Percentiles rank a stretch among this genome's conserved stretches.
Conservation (phyloP, 2,113 vertebrate genomes). For the Pelecanoides urinatrix region DNA sequence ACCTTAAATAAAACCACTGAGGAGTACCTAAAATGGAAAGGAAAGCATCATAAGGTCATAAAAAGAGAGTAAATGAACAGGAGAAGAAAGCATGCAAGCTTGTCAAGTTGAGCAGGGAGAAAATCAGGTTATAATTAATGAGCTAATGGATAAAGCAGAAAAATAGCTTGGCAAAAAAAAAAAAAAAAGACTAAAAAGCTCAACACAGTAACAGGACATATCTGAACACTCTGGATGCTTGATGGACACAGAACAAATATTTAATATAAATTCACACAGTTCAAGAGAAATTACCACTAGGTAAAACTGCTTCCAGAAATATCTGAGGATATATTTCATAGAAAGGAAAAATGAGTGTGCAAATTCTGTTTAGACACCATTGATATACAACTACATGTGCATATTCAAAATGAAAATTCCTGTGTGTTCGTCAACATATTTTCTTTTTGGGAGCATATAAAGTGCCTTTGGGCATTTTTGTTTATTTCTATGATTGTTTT, state of each 20-base stretch:
- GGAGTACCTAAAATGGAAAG: not conserved
- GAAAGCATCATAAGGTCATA: not conserved
- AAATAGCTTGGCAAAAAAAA: not conserved
- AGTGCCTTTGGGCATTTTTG: not conserved
- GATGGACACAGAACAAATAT: not conserved
- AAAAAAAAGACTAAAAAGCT: not conserved
- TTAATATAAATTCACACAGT: not conserved
- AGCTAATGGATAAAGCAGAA: not conserved
- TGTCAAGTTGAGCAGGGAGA: not conserved
- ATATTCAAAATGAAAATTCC: not conserved
- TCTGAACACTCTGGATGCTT: not conserved
- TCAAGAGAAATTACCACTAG: not conserved
- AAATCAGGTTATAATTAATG: not conserved
- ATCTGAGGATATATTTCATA: not conserved
- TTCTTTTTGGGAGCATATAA: not conserved
- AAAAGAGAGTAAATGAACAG: not conserved
- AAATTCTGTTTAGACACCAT: not conserved
- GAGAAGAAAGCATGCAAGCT: not conserved
- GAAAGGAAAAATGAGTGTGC: not conserved
- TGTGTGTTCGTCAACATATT: not conserved
- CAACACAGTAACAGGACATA: not conserved
- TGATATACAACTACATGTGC: not conserved
- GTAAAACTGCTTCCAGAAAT: not conserved
- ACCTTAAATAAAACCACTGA: not conserved
- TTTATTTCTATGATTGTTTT: not conserved